These are phyloP conservation scores for Oscheius sp. DNA, from an alignment of 2,888 invertebrate species.

Conservation along the genomic window DNA sequence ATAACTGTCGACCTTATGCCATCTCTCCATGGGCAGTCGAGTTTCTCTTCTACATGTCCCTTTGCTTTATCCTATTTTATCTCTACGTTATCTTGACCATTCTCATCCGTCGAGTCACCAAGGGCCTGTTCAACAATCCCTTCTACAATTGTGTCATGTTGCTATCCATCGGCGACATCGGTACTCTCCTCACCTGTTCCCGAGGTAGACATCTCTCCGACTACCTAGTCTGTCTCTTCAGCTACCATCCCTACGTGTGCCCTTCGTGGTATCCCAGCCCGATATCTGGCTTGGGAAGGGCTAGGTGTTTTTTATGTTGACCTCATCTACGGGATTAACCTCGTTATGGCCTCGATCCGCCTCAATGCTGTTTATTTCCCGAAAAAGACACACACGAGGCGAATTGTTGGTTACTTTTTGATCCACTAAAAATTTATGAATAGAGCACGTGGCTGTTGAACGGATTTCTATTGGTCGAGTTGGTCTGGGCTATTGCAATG, in stretches of 20 bases:
- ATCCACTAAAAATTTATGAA: background rate
- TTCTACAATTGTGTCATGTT: conserved; percentile 24
- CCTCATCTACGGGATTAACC: conserved; percentile 21
- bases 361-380: conserved; percentile 8
- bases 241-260: conserved; percentile 23
- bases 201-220: conserved; percentile 2
- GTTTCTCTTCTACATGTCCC: conserved; percentile 19
- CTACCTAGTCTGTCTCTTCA: background rate
- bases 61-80: conserved; percentile 16
- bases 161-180: conserved; percentile 13
- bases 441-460: background rate
- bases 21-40: conserved; percentile 14
- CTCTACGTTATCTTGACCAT: conserved; percentile 16
- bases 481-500: conserved; percentile 13
- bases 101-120: background rate
- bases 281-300: conserved; percentile 21
- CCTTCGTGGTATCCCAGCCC: conserved; percentile 1
- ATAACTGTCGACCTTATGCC: background rate
- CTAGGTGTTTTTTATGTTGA: conserved; percentile 26
- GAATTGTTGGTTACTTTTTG: background rate
- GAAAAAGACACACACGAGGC: background rate
- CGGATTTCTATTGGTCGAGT: conserved; percentile 4
- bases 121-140: background rate
- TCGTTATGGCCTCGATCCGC: conserved; percentile 17
- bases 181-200: conserved; percentile 2